These are phyloP conservation scores for Cyaniris semiargus DNA, from an alignment of 2,888 invertebrate genomes.

Conservation along the genomic window DNA sequence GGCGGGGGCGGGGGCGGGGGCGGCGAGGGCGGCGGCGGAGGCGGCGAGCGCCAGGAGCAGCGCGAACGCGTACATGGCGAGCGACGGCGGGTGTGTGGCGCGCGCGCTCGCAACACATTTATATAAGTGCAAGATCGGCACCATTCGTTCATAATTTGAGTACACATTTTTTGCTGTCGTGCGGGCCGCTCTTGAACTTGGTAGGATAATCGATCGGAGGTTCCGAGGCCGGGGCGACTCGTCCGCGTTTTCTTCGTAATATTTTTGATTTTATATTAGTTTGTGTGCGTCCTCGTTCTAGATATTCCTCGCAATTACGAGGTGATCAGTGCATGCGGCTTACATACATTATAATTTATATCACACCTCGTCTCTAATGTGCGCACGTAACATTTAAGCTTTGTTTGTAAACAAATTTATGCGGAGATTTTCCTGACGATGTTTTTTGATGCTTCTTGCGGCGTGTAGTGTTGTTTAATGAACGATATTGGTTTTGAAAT, in stretches of 20 bases:
- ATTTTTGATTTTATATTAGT: slow-evolving; percentile 21
- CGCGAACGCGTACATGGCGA: slow-evolving; percentile 76
- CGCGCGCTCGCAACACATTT: slow-evolving; percentile 72
- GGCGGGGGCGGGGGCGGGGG: slow-evolving; percentile 48
- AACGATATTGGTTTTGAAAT: slow-evolving; percentile 6
- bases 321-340: slow-evolving; percentile 56
- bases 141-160: slow-evolving; percentile 74
- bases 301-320: slow-evolving; percentile 65
- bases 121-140: slow-evolving; percentile 68
- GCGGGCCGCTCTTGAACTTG: slow-evolving; percentile 70
- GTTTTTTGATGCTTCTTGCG: not conserved
- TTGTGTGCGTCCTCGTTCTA: slow-evolving; percentile 65
- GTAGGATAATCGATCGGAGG: slow-evolving; percentile 52
- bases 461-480: not conserved
- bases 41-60: slow-evolving; percentile 64
- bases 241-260: slow-evolving; percentile 31
- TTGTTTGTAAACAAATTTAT: slow-evolving; percentile 19
- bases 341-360: slow-evolving; percentile 45
- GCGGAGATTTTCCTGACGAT: not conserved
- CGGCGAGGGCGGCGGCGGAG: slow-evolving; percentile 55
- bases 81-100: slow-evolving; percentile 73
- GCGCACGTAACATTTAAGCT: slow-evolving; percentile 33
- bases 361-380: slow-evolving; percentile 39
- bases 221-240: slow-evolving; percentile 43
- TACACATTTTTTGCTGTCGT: slow-evolving; percentile 59